These are phyloP conservation scores for Drosophila anomalata DNA, from an alignment of 2,888 invertebrate genomes.

Conservation along the genomic window DNA sequence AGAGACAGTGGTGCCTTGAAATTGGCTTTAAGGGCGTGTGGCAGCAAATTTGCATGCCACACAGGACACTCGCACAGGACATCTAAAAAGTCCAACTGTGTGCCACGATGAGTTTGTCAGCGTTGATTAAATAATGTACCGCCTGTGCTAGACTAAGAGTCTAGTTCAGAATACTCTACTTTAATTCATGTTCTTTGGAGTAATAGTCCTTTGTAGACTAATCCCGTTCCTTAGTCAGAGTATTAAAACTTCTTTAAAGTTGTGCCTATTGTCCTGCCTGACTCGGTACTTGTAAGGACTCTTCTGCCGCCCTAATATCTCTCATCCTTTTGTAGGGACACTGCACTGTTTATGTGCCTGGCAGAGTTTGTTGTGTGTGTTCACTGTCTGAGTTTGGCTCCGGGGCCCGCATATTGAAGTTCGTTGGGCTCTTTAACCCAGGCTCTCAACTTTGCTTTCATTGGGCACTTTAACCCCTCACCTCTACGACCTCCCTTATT, in stretches of 20 bases:
- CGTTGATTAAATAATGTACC: conserved; percentile 74
- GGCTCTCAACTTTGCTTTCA: conserved; percentile 45
- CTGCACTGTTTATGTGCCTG: conserved; percentile 61
- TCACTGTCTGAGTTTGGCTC: conserved; percentile 49
- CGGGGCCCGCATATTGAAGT: conserved; percentile 48
- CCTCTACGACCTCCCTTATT: conserved; percentile 39
- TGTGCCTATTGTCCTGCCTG: conserved; percentile 14
- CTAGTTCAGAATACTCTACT: not conserved
- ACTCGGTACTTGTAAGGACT: conserved; percentile 73
- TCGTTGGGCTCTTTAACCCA: conserved; percentile 16
- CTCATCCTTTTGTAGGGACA: conserved; percentile 57
- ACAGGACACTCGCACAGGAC: conserved; percentile 20
- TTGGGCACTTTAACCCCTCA: conserved; percentile 28
- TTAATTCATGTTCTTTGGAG: too few relatives aligned
- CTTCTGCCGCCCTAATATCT: conserved; percentile 24
- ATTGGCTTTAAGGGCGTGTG: conserved; percentile 67
- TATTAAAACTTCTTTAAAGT: not conserved
- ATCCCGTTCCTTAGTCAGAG: conserved; percentile 4
- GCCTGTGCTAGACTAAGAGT: conserved; percentile 14
- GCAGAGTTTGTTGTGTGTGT: conserved; percentile 16
- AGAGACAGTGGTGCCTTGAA: conserved; percentile 39
- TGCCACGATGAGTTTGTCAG: conserved; percentile 71
- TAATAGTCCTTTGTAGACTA: conserved; percentile 10
- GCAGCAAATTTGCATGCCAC: conserved; percentile 60
- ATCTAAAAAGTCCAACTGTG: conserved; percentile 20